Evolutionary conservation across 1,140 invertebrate genomes (phyloP).

Genomic region (Eumaeus atala): DNA sequence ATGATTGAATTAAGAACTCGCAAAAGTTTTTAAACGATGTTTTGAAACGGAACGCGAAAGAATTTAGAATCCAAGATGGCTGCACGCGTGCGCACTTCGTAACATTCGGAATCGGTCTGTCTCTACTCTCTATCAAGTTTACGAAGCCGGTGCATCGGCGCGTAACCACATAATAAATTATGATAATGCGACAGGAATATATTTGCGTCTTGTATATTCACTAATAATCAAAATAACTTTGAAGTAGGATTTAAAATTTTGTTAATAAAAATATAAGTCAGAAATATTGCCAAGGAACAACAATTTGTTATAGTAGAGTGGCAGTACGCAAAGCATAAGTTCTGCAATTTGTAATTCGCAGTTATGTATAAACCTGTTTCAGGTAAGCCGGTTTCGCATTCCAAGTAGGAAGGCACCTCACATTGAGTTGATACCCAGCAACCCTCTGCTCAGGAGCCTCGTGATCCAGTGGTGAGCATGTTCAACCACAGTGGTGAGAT

Average conservation of each 20-base stretch:
- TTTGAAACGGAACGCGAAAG: conserved; percentile 46
- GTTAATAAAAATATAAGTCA: too few relatives aligned
- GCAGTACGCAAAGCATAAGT: too few relatives aligned
- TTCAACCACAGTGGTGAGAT: too few relatives aligned
- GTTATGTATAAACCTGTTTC: conserved; percentile 3
- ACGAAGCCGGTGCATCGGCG: conserved; percentile 22
- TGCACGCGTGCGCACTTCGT: conserved; percentile 56
- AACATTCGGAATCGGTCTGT: conserved; percentile 45
- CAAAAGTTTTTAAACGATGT: conserved; percentile 38
- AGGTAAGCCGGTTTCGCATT: conserved; percentile 1
- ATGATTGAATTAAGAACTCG: conserved; percentile 28
- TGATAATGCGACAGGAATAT: background rate
- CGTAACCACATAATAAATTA: conserved; percentile 18
- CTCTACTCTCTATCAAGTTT: conserved; percentile 13
- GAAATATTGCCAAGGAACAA: too few relatives aligned
- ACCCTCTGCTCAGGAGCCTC: too few relatives aligned
- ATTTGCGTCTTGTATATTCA: background rate
- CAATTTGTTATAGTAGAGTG: too few relatives aligned
- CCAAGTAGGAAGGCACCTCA: background rate
- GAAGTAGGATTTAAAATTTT: too few relatives aligned
- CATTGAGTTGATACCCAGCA: too few relatives aligned
- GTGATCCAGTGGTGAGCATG: too few relatives aligned
- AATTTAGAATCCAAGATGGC: conserved; percentile 39
- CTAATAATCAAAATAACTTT: too few relatives aligned
- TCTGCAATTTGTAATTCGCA: too few relatives aligned